Evolutionary conservation across 2,888 invertebrate species (phyloP).

Genomic region (Metalampra italica): DNA sequence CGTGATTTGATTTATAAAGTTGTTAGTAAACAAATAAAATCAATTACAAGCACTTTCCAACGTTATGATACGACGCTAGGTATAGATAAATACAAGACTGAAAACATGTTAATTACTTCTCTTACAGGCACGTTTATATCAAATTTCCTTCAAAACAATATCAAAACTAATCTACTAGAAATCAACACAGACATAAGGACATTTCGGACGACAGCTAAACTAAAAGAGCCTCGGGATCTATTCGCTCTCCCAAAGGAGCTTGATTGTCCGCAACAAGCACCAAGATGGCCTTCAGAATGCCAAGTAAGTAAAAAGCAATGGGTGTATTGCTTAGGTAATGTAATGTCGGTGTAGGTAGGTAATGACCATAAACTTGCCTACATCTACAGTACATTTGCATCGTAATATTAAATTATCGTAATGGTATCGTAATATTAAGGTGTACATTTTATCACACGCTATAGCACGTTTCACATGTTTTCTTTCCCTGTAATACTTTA

Average conservation of each 20-base stretch:
- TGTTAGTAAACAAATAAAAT: too few species aligned
- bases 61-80: too few species aligned
- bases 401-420: too few species aligned
- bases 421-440: too few species aligned
- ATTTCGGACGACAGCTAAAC: slow-evolving; percentile 80
- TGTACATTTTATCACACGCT: too few species aligned
- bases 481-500: too few species aligned
- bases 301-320: slow-evolving; percentile 77
- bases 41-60: too few species aligned
- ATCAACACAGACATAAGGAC: slow-evolving; percentile 83
- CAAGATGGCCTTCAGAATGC: slow-evolving; percentile 93
- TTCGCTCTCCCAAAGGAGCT: slow-evolving; percentile 84
- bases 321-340: too few species aligned
- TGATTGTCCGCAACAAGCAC: slow-evolving; percentile 86
- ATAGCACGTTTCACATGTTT: too few species aligned
- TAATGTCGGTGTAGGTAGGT: too few species aligned
- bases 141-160: slow-evolving; percentile 79
- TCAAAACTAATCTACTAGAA: slow-evolving; percentile 84
- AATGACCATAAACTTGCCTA: too few species aligned
- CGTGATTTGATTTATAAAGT: neutral
- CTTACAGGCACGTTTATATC: slow-evolving; percentile 79
- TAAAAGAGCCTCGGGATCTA: slow-evolving; percentile 84
- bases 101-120: neutral
- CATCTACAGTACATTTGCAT: too few species aligned
- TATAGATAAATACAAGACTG: neutral